Conservation (phyloP, 1,140 invertebrate species). For the Holotrichia oblita region DNA sequence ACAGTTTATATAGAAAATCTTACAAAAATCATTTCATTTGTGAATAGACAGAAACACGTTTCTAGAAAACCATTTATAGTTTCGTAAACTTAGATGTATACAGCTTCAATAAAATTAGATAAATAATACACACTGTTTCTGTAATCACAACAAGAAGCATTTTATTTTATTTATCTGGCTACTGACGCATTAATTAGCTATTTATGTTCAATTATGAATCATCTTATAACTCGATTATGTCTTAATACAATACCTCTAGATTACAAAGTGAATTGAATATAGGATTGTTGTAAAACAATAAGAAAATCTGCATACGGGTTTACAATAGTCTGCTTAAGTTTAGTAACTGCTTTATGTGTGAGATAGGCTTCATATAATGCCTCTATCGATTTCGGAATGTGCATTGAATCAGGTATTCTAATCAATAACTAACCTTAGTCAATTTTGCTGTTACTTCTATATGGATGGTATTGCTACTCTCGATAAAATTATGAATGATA, state of each 20-base stretch:
- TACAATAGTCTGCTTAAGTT: not conserved
- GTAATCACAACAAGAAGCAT: no score
- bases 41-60: not conserved
- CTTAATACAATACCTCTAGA: no score
- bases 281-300: not conserved
- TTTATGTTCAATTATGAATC: no score
- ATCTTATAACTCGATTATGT: no score
- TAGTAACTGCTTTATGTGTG: not conserved
- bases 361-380: not conserved
- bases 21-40: constrained; percentile 4
- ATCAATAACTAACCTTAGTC: not conserved
- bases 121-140: not conserved
- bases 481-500: not conserved
- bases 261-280: no score
- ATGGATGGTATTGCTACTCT: not conserved
- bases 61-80: not conserved
- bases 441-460: not conserved
- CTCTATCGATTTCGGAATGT: not conserved
- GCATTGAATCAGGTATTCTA: not conserved
- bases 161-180: no score
- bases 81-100: not conserved
- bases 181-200: no score
- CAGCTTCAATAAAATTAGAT: not conserved
- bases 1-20: constrained; percentile 4
- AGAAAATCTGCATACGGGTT: not conserved